Evolutionary conservation across 2,888 invertebrate species (phyloP).

Genomic region (Drosophila mimica): DNA sequence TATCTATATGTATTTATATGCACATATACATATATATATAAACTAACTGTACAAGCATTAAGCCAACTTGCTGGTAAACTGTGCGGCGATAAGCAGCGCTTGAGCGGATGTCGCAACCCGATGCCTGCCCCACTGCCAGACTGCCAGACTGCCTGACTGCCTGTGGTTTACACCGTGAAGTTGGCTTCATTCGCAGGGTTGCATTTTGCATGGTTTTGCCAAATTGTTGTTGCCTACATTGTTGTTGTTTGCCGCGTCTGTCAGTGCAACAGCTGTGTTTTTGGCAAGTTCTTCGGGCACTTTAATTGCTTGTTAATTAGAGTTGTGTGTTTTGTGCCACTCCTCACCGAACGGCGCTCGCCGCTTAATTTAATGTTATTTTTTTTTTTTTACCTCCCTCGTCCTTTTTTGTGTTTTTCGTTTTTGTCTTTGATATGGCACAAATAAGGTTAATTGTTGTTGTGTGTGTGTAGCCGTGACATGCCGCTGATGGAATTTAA

Average conservation of each 20-base stretch:
- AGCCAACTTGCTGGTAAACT: constrained; percentile 49
- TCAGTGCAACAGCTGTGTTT: constrained; percentile 63
- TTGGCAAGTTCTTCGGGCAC: constrained; percentile 55
- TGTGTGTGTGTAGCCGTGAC: constrained; percentile 41
- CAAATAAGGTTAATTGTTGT: constrained; percentile 55
- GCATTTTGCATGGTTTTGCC: constrained; percentile 48
- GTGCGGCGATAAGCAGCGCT: constrained; percentile 55
- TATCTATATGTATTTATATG: constrained; percentile 1
- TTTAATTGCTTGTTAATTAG: constrained; percentile 77
- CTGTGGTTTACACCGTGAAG: constrained; percentile 57
- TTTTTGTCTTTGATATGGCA: constrained; percentile 31
- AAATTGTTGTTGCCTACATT: constrained; percentile 37
- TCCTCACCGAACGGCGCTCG: constrained; percentile 15
- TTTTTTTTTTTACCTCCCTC: not conserved
- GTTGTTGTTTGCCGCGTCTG: constrained; percentile 42
- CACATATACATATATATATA: constrained; percentile 1
- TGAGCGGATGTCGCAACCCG: constrained; percentile 61
- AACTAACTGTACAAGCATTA: constrained; percentile 34
- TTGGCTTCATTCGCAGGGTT: constrained; percentile 45
- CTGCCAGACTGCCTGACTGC: constrained; percentile 18
- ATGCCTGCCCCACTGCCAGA: constrained; percentile 31
- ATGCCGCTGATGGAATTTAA: constrained; percentile 70
- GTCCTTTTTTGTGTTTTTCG: constrained; percentile 6
- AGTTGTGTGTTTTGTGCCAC: constrained; percentile 57
- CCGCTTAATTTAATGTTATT: constrained; percentile 6